Evolutionary conservation across 1,140 invertebrate species (phyloP).

Genomic region (Drosophila sp.): DNA sequence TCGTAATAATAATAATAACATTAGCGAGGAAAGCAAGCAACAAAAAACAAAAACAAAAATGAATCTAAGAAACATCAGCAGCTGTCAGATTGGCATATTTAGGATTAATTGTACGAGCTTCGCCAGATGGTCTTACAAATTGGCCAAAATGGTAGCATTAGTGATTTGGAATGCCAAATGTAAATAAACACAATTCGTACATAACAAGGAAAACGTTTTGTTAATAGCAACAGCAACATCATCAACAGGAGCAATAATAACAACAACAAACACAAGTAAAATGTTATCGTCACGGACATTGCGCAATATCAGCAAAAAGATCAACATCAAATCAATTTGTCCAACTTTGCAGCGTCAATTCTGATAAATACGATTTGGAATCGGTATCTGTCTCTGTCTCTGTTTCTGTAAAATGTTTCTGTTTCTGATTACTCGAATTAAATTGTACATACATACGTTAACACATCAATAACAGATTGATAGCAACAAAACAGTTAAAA

Average conservation of each 20-base stretch:
- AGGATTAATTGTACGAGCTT: constrained; percentile 1
- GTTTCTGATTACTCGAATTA: neutral
- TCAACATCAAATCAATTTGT: constrained; percentile 51
- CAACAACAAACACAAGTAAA: constrained; percentile 31
- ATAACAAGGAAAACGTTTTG: constrained; percentile 30
- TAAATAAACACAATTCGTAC: constrained; percentile 65
- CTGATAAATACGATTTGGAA: neutral
- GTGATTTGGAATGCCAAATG: constrained; percentile 52
- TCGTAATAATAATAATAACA: neutral
- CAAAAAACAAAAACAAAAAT: neutral
- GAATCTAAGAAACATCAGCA: neutral
- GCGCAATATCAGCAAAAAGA: constrained; percentile 53
- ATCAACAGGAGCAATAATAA: constrained; percentile 35
- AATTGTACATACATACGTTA: neutral
- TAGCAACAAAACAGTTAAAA: neutral
- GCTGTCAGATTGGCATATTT: constrained; percentile 25
- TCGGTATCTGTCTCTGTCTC: constrained; percentile 5
- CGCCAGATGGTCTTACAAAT: constrained; percentile 21
- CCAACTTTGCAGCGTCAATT: constrained; percentile 53
- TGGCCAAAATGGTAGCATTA: constrained; percentile 54
- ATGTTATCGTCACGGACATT: constrained; percentile 33
- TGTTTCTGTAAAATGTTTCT: constrained; percentile 11
- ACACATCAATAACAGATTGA: constrained; percentile 4
- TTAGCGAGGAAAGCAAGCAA: neutral
- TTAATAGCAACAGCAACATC: constrained; percentile 21